A percentile compares a stretch with the other conserved stretches of the same genome.
Evolutionary conservation across 2,797 vertebrate genomes (phyloP).

Genomic region (Chloroceryle inda): DNA sequence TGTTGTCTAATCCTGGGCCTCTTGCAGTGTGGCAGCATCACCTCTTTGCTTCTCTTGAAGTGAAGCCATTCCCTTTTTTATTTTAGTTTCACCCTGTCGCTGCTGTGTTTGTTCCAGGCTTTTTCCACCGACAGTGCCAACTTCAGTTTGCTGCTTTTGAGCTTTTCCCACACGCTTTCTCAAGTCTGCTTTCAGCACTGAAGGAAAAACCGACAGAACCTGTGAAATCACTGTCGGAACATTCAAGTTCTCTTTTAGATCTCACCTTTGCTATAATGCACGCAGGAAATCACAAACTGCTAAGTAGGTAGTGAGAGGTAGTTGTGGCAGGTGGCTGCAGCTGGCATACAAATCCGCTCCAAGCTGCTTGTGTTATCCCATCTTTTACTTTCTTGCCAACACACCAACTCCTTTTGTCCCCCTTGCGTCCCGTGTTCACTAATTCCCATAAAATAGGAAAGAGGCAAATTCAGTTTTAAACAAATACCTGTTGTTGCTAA

Average conservation of each 20-base stretch:
- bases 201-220: not conserved
- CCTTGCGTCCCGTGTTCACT: not conserved
- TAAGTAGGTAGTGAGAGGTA: not conserved
- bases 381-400: not conserved
- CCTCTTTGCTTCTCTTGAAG: not conserved
- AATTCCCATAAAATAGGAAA: not conserved
- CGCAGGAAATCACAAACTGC: not conserved
- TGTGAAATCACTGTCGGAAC: not conserved
- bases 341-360: not conserved
- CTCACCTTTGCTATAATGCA: not conserved
- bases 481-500: not conserved
- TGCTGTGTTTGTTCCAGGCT: slow-evolving; percentile 11
- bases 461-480: not conserved
- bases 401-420: not conserved
- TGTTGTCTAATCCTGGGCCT: not conserved
- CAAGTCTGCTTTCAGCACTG: not conserved
- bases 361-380: not conserved
- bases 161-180: not conserved
- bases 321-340: slow-evolving; percentile 9
- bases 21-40: not conserved
- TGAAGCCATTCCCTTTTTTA: not conserved
- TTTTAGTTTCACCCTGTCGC: not conserved
- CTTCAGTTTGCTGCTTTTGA: not conserved
- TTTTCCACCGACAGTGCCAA: not conserved
- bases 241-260: not conserved